Conservation (phyloP, 2,113 vertebrate genomes). For the Puffinus mauretanicus region DNA sequence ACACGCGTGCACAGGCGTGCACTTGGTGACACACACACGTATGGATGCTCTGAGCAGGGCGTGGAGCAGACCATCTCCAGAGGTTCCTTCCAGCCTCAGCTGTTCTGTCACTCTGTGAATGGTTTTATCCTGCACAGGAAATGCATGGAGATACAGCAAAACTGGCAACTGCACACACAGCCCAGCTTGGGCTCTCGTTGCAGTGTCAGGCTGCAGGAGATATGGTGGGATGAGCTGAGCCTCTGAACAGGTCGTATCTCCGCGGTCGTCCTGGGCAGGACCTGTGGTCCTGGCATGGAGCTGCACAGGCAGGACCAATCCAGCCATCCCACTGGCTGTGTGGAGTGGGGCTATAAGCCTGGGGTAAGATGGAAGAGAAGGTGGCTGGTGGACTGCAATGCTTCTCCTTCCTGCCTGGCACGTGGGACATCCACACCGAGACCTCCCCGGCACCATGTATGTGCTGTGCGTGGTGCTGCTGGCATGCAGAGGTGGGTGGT, state of each 20-base stretch:
- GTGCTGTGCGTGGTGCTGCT: rapidly evolving
- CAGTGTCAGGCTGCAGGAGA: not conserved
- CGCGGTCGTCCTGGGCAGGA: not conserved
- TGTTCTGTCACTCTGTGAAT: not conserved
- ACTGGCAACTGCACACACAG: rapidly evolving
- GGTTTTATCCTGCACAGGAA: not conserved
- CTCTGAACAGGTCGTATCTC: rapidly evolving
- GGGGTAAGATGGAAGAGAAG: not conserved
- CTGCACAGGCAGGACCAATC: not conserved
- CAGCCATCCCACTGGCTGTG: not conserved
- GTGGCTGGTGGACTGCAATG: not conserved
- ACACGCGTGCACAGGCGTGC: not conserved
- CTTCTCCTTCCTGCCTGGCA: not conserved
- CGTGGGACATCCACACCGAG: rapidly evolving
- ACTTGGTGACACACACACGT: not conserved
- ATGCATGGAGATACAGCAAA: not conserved
- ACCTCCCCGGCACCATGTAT: rapidly evolving
- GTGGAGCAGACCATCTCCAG: not conserved
- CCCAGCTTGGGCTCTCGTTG: rapidly evolving
- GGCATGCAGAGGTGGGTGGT: not conserved
- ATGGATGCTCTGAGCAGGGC: not conserved
- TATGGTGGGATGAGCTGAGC: not conserved
- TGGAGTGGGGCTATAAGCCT: not conserved
- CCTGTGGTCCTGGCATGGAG: not conserved
- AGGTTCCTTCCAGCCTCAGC: not conserved